phyloP scores from a whole-genome alignment of 1,140 invertebrate species.

The Tetranychus urticae region DNA sequence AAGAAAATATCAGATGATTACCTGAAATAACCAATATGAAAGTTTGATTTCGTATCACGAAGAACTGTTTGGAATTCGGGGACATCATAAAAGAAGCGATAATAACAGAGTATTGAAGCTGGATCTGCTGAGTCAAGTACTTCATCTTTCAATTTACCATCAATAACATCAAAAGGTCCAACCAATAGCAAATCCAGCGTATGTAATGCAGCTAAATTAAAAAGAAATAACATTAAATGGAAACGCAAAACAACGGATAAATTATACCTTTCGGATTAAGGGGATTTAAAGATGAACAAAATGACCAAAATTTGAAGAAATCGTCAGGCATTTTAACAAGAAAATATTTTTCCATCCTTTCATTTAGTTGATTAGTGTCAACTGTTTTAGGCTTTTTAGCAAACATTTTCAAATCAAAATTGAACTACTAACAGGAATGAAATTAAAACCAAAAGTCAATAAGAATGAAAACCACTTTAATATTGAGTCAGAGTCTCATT shows the following conservation, averaged over 20 bases:
- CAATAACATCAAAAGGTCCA: conserved; percentile 62
- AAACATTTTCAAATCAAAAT: not conserved
- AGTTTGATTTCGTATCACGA: conserved; percentile 34
- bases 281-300: conserved; percentile 38
- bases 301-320: conserved; percentile 60
- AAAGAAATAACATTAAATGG: conserved; percentile 18
- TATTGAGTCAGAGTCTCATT: too few relatives aligned
- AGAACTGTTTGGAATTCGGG: conserved; percentile 48
- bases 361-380: not conserved
- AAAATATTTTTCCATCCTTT: conserved; percentile 30
- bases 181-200: conserved; percentile 40
- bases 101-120: conserved; percentile 35
- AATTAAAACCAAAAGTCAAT: too few relatives aligned
- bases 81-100: conserved; percentile 76
- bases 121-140: conserved; percentile 27
- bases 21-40: conserved; percentile 51
- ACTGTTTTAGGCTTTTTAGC: not conserved
- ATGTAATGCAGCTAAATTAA: not conserved
- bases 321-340: conserved; percentile 64
- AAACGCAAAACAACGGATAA: conserved; percentile 30
- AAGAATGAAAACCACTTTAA: too few relatives aligned
- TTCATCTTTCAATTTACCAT: conserved; percentile 15
- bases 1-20: not conserved
- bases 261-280: conserved; percentile 28
- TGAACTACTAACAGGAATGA: too few relatives aligned